phyloP scores from a whole-genome alignment of 1,140 invertebrate species.

The Drosophila nigromelanica region DNA sequence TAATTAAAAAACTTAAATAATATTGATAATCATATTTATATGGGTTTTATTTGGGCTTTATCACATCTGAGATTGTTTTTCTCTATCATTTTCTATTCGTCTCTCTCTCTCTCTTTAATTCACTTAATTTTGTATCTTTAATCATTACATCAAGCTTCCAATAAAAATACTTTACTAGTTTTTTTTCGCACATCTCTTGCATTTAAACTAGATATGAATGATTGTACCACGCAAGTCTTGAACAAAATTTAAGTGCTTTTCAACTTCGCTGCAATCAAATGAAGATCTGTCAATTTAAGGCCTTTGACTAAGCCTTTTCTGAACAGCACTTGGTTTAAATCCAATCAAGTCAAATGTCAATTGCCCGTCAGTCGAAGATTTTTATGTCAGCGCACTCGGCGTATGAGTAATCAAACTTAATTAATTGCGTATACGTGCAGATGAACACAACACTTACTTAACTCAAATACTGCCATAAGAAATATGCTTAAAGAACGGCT shows the following conservation, averaged over 20 bases:
- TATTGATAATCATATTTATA: too few species aligned
- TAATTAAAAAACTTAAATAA: too few species aligned
- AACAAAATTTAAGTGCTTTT: background rate
- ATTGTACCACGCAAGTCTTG: too few species aligned
- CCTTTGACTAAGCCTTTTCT: background rate
- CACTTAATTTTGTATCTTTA: too few species aligned
- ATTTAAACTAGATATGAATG: too few species aligned
- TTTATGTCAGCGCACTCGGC: slow-evolving; percentile 24
- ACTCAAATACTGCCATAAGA: slow-evolving; percentile 7
- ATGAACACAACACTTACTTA: slow-evolving; percentile 17
- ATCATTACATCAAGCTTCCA: too few species aligned
- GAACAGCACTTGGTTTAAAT: slow-evolving; percentile 23
- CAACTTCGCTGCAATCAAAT: background rate
- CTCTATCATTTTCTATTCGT: too few species aligned
- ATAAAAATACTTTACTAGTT: too few species aligned
- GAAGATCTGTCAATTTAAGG: background rate
- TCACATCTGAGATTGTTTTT: too few species aligned
- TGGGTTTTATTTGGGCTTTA: too few species aligned
- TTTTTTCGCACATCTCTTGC: too few species aligned
- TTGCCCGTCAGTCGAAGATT: slow-evolving; percentile 32
- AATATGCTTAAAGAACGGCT: slow-evolving; percentile 22
- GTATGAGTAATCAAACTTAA: slow-evolving; percentile 60
- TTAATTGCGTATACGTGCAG: slow-evolving; percentile 67
- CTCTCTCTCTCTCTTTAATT: too few species aligned
- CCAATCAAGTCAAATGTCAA: slow-evolving; percentile 39